Evolutionary conservation across 1,140 invertebrate genomes (phyloP), one percentile per base, ranked within the genome.

Genomic region (Tetramorium simillimum): DNA sequence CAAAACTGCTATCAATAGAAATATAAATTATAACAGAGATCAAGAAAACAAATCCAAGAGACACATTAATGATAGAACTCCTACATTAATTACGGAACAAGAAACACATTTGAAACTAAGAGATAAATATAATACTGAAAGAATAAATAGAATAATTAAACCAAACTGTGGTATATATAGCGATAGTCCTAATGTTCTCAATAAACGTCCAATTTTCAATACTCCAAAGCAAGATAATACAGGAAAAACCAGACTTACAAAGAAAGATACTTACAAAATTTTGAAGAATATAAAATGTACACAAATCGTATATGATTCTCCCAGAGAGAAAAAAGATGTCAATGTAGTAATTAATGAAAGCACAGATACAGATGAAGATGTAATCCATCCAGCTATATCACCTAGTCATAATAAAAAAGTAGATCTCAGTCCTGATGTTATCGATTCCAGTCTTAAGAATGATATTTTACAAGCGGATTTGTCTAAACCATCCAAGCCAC

Each of bases 371-470:
- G 69, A 80, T 1, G 75, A 82, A 2, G 62, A 84, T 43, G n/a
- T 56, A 21, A 16, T 87, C 0, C 90, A 91, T 88, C 90, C 90
- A 63, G 90, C 90, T 58, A 75, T 91, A 60, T 89, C 75, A 65
- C 18, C 49, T 12, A 53, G 10, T 65, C 43, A 46, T 33, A 43
- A 51, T 60, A 40, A 18, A 37, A 63, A 65, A 85, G 10, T 18
- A 69, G 62, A 21, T 51, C n/a, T 9, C 0, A 73, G 73, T 62
- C 77, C 88, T 62, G 78, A 86, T 70, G 81, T 89, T 70, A 80
- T 67, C 21, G 18, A 62, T 14, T 9, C 24, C n/a, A 73, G 81
- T 67, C 91, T 51, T 67, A 86, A 56, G 63, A 86, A 24, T 58
- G 58, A 72, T 67, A 77, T 65, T 51, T 82, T 65, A 51, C 65